phyloP scores from a whole-genome alignment of 1,140 invertebrate genomes.

The Drosophila suzukii region DNA sequence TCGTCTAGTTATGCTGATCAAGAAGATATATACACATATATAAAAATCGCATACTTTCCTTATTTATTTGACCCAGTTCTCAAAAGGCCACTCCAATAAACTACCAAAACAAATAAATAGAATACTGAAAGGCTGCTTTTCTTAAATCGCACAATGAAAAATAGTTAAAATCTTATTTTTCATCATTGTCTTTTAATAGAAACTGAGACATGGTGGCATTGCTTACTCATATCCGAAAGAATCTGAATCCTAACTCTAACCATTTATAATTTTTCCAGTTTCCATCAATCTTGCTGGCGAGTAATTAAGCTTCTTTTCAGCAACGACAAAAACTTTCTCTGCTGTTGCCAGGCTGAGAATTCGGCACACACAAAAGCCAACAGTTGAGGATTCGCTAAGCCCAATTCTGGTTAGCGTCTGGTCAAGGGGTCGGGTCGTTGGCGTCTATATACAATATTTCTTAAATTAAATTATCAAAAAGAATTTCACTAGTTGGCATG shows the following conservation, averaged over 20 bases:
- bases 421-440: constrained; percentile 73
- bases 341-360: constrained; percentile 52
- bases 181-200: neutral
- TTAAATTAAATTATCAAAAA: constrained; percentile 82
- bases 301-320: constrained; percentile 47
- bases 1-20: no score
- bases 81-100: no score
- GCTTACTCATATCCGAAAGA: neutral
- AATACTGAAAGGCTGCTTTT: no score
- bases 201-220: no score
- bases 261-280: constrained; percentile 17
- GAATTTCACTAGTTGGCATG: constrained; percentile 81
- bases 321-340: constrained; percentile 55
- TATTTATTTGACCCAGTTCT: no score
- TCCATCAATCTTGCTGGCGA: constrained; percentile 34
- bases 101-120: no score
- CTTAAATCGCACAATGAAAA: no score
- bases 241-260: neutral
- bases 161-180: neutral
- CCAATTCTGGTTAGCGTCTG: constrained; percentile 52
- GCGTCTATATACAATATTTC: constrained; percentile 75
- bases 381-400: constrained; percentile 42
- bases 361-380: constrained; percentile 52
- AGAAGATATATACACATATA: no score
- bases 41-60: no score